Percentiles rank a stretch among this genome's conserved stretches.
These are phyloP conservation scores for Amazona vittata DNA, from an alignment of 2,113 vertebrate species.

Conservation along the genomic window DNA sequence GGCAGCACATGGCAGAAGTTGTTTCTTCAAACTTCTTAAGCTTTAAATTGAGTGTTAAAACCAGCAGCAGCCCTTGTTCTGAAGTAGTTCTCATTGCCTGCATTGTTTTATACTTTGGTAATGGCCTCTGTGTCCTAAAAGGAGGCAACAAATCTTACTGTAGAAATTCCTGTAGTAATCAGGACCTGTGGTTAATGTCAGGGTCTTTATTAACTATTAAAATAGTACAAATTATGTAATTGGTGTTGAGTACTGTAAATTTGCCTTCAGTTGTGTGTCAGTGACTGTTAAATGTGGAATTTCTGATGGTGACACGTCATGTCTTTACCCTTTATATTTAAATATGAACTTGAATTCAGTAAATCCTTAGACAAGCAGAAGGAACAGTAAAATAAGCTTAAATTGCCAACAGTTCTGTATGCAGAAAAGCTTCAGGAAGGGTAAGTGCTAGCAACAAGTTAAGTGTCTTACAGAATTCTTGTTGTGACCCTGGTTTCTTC, in stretches of 20 bases:
- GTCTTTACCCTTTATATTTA: background rate
- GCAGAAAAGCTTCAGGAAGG: background rate
- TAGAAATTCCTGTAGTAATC: background rate
- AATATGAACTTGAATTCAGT: background rate
- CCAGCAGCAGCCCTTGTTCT: background rate
- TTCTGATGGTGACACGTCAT: background rate
- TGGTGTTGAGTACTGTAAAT: background rate
- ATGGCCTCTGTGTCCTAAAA: background rate
- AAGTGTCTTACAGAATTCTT: background rate
- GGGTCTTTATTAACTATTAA: background rate
- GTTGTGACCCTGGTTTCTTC: background rate
- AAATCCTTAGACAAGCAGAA: background rate
- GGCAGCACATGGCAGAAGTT: background rate
- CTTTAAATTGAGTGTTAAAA: background rate
- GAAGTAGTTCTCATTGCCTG: background rate
- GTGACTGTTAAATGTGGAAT: background rate
- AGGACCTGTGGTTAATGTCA: background rate
- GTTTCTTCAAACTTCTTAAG: background rate
- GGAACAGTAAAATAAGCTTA: background rate
- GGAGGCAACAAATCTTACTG: background rate
- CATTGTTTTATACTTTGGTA: background rate
- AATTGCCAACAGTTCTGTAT: background rate
- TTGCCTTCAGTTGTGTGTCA: background rate
- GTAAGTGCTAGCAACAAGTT: background rate
- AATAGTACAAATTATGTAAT: background rate